Conservation (phyloP, 2,888 invertebrate genomes). For the Leptopilina syphax region DNA sequence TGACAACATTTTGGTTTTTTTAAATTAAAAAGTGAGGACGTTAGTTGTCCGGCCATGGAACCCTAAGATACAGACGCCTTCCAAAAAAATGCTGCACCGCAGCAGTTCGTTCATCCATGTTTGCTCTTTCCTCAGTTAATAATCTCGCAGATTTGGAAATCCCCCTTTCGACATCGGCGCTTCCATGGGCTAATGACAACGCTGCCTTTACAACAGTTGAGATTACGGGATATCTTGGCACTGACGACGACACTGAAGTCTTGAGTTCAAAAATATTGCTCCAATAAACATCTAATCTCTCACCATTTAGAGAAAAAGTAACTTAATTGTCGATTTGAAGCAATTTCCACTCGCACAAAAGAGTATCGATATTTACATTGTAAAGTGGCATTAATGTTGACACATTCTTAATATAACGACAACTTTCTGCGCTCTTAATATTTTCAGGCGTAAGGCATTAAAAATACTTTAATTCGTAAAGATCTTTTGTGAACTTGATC, state of each 20-base stretch:
- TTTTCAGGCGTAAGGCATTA: slow-evolving; percentile 39
- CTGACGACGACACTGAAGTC: slow-evolving; percentile 16
- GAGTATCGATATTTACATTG: slow-evolving; percentile 41
- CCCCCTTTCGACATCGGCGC: slow-evolving; percentile 1
- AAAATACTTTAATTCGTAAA: slow-evolving; percentile 41
- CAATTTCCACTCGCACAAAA: slow-evolving; percentile 47
- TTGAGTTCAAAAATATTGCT: slow-evolving; percentile 47
- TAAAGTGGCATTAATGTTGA: slow-evolving; percentile 42
- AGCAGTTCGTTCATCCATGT: slow-evolving; percentile 49
- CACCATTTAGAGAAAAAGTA: slow-evolving; percentile 39
- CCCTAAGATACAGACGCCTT: too few species aligned
- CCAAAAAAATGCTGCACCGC: too few species aligned
- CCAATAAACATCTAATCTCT: slow-evolving; percentile 47
- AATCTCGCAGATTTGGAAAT: slow-evolving; percentile 46
- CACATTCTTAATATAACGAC: slow-evolving; percentile 40
- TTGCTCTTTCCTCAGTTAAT: slow-evolving; percentile 50
- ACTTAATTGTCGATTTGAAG: slow-evolving; percentile 43
- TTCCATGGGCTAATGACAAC: slow-evolving; percentile 51
- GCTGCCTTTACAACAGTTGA: slow-evolving; percentile 49
- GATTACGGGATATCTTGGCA: slow-evolving; percentile 45
- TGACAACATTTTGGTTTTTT: too few species aligned
- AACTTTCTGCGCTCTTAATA: slow-evolving; percentile 38
- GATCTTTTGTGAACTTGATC: slow-evolving; percentile 31
- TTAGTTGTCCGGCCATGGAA: too few species aligned
- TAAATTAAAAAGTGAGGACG: too few species aligned